These are phyloP conservation scores for Ashinkailepas kermadecensis DNA, from an alignment of 2,888 invertebrate species.

Conservation along the genomic window DNA sequence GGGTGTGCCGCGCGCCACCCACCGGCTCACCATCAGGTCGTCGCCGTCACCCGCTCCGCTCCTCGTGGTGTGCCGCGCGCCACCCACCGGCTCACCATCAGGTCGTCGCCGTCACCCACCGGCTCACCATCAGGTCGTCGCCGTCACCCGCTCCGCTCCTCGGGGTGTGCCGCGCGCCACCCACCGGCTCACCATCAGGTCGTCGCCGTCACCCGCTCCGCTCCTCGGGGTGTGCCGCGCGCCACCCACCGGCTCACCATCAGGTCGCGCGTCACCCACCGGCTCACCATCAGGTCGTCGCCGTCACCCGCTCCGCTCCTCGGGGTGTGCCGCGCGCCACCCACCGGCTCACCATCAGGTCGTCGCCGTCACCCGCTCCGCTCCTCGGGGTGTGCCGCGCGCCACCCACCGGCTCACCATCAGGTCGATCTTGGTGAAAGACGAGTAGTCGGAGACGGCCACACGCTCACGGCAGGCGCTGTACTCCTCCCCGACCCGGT, in stretches of 20 bases:
- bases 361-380: conserved; percentile 40
- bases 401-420: conserved; percentile 53
- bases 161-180: neutral
- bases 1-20: neutral
- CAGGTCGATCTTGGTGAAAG: conserved; percentile 91
- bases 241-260: conserved; percentile 53
- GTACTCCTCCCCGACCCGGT: conserved; percentile 78
- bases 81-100: conserved; percentile 58
- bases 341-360: conserved; percentile 63
- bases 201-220: no score
- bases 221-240: neutral
- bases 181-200: conserved; percentile 63
- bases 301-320: no score
- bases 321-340: neutral
- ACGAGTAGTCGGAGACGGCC: conserved; percentile 91
- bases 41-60: no score
- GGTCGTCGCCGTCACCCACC: conserved; percentile 47
- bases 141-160: no score
- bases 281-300: conserved; percentile 74
- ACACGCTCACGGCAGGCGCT: conserved; percentile 86
- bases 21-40: conserved; percentile 68
- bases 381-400: neutral
- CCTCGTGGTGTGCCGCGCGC: neutral
- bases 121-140: conserved; percentile 74
- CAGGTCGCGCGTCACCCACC: conserved; percentile 52